These are phyloP conservation scores for Aradophagus sp. DNA, from an alignment of 1,140 invertebrate genomes.

Conservation along the genomic window DNA sequence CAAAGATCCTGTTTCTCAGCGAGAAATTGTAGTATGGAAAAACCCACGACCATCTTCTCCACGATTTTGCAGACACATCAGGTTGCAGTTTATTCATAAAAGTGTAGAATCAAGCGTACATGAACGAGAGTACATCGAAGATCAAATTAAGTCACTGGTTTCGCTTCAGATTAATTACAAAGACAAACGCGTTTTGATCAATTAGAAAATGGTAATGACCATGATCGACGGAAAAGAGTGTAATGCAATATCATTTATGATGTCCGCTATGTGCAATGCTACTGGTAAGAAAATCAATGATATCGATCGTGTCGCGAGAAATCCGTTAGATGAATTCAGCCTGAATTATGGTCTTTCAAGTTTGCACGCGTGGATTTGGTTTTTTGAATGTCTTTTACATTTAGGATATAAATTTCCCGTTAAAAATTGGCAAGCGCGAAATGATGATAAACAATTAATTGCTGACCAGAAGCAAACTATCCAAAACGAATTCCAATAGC, in stretches of 20 bases:
- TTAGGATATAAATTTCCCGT: no score
- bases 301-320: conserved; percentile 12
- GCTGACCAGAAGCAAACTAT: no score
- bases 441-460: no score
- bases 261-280: conserved; percentile 62
- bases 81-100: conserved; percentile 1
- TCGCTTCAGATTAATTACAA: not conserved
- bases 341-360: conserved; percentile 65
- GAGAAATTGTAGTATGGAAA: conserved; percentile 7
- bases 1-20: not conserved
- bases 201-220: conserved; percentile 55
- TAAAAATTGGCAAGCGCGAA: no score
- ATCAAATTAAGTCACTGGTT: not conserved
- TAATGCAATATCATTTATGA: conserved; percentile 65
- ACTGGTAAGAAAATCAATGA: conserved; percentile 68
- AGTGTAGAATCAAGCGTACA: not conserved
- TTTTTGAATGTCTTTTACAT: conserved; percentile 63
- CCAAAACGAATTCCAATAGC: no score
- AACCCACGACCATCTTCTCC: conserved; percentile 21
- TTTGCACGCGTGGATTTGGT: conserved; percentile 62
- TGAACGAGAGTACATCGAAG: not conserved
- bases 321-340: conserved; percentile 35
- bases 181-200: conserved; percentile 32
- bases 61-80: conserved; percentile 9
- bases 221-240: conserved; percentile 57